These are phyloP conservation scores for Blastobasis lacticolella DNA, from an alignment of 2,888 invertebrate genomes.

Conservation along the genomic window DNA sequence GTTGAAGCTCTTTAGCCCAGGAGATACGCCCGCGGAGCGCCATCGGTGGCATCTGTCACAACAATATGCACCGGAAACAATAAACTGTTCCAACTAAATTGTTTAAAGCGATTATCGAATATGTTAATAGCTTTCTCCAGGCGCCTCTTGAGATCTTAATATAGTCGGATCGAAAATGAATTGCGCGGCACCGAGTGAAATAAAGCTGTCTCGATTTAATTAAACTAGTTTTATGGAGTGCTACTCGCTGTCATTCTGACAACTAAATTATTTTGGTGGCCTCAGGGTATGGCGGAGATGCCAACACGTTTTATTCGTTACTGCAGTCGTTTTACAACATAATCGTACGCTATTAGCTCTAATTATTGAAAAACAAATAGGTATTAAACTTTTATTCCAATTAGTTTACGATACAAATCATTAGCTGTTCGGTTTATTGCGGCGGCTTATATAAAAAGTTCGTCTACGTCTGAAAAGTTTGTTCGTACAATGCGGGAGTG, in stretches of 20 bases:
- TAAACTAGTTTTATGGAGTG: slow-evolving; percentile 24
- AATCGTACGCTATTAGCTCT: slow-evolving; percentile 21
- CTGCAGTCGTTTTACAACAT: slow-evolving; percentile 29
- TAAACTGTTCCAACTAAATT: slow-evolving; percentile 42
- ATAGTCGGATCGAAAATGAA: slow-evolving; percentile 2
- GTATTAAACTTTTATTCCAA: not conserved
- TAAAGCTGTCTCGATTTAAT: slow-evolving; percentile 8
- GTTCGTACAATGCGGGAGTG: too few species aligned
- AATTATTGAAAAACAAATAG: slow-evolving; percentile 2
- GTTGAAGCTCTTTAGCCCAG: not conserved
- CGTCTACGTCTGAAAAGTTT: too few species aligned
- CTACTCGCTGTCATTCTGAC: slow-evolving; percentile 23
- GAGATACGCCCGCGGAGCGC: slow-evolving; percentile 1
- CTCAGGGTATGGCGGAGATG: slow-evolving; percentile 35
- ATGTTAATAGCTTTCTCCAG: not conserved
- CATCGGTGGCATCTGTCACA: slow-evolving; percentile 56
- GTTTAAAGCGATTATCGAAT: slow-evolving; percentile 16
- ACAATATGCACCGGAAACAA: slow-evolving; percentile 56
- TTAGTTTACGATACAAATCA: too few species aligned
- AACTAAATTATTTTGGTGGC: slow-evolving; percentile 42
- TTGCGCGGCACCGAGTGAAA: not conserved
- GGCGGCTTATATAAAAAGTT: too few species aligned
- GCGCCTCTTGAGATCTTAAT: not conserved
- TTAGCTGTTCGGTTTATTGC: too few species aligned
- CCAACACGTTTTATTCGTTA: slow-evolving; percentile 52